Evolutionary conservation across 2,888 invertebrate genomes (phyloP).

Genomic region (Drosophila barbarae): DNA sequence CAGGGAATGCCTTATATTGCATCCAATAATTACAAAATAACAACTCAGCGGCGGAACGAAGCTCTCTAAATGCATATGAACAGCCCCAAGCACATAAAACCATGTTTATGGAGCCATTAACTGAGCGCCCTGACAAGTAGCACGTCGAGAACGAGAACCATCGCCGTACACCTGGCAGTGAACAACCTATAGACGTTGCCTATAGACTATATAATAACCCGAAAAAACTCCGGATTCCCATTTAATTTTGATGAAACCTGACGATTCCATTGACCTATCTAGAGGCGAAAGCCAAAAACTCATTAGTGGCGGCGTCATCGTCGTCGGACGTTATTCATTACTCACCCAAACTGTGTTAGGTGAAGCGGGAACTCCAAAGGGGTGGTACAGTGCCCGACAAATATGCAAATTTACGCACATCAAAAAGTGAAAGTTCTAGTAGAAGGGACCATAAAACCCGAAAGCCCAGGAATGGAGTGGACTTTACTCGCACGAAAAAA

Average conservation of each 20-base stretch:
- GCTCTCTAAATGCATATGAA: slow-evolving; percentile 11
- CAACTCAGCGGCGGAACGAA: not conserved
- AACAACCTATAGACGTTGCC: not conserved
- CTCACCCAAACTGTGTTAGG: not conserved
- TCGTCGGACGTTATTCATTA: slow-evolving; percentile 31
- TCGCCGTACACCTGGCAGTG: not conserved
- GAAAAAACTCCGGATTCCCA: not conserved
- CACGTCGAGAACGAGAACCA: not conserved
- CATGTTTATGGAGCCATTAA: slow-evolving; percentile 22
- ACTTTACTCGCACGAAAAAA: slow-evolving; percentile 35
- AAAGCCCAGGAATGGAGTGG: slow-evolving; percentile 30
- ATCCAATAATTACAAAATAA: slow-evolving; percentile 2
- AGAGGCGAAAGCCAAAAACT: slow-evolving; percentile 20
- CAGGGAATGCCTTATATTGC: not conserved
- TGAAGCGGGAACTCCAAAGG: slow-evolving; percentile 5
- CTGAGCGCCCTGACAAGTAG: slow-evolving; percentile 1
- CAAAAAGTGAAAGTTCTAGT: slow-evolving; percentile 50
- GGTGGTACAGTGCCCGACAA: slow-evolving; percentile 28
- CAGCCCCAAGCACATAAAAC: slow-evolving; percentile 32
- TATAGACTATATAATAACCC: not conserved
- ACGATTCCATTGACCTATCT: slow-evolving; percentile 38
- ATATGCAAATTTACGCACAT: slow-evolving; percentile 62
- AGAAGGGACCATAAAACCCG: slow-evolving; percentile 34
- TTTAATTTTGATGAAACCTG: slow-evolving; percentile 10
- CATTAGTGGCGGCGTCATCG: slow-evolving; percentile 39